Conservation (phyloP, 2,797 vertebrate species). For the Lagocephalus sceleratus region DNA sequence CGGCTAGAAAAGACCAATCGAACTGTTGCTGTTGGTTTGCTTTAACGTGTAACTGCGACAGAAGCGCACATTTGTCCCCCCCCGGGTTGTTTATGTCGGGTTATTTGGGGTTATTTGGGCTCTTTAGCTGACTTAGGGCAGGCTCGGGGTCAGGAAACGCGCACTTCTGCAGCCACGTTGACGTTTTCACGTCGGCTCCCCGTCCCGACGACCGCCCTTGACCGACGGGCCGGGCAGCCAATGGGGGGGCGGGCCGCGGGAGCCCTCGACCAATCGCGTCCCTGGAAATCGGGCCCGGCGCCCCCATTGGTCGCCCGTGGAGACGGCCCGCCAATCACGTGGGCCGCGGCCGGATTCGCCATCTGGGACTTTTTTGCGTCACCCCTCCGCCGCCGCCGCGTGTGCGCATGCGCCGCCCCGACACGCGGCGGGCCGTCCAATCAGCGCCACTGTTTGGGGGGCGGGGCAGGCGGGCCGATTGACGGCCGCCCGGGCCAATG, state of each 20-base stretch:
- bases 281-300: rapidly evolving
- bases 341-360: conserved; percentile 20
- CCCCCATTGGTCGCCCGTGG: conserved; percentile 41
- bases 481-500: conserved; percentile 48
- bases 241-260: conserved; percentile 12
- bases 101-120: too few species aligned
- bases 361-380: conserved; percentile 56
- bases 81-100: too few species aligned
- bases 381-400: conserved; percentile 4
- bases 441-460: conserved; percentile 53
- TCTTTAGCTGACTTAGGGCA: too few species aligned
- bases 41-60: too few species aligned
- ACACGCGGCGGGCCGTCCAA: conserved; percentile 50
- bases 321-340: conserved; percentile 45
- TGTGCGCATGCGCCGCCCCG: conserved; percentile 46
- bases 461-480: conserved; percentile 42
- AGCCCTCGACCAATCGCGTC: conserved; percentile 46
- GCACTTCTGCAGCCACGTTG: conserved; percentile 71
- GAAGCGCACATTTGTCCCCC: too few species aligned
- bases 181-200: conserved; percentile 55
- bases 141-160: conserved; percentile 63
- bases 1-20: too few species aligned
- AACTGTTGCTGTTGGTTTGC: neutral
- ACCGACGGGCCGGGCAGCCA: conserved; percentile 53
- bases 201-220: conserved; percentile 50